Evolutionary conservation across 2,113 vertebrate genomes (phyloP).

Genomic region (Anguilla japonica): DNA sequence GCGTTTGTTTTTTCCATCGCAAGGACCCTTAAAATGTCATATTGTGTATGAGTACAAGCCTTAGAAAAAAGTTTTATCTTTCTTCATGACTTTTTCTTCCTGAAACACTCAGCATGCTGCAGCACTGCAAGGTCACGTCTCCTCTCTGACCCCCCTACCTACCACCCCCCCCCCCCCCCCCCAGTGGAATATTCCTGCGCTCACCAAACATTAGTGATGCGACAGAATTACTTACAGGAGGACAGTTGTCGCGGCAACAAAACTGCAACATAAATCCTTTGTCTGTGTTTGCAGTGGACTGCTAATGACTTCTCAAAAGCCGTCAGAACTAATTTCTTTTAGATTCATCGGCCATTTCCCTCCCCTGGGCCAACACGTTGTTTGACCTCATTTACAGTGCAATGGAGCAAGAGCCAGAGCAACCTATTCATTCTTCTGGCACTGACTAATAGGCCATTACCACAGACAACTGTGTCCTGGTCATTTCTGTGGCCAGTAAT

Average conservation of each 20-base stretch:
- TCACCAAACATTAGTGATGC: background rate
- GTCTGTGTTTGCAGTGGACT: background rate
- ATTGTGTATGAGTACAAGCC: too few species aligned
- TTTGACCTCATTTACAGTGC: conserved; percentile 22
- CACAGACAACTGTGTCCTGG: background rate
- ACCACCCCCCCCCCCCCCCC: background rate
- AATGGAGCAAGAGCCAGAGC: background rate
- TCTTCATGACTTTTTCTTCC: too few species aligned
- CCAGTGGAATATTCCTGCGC: background rate
- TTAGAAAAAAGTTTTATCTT: too few species aligned
- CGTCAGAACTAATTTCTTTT: background rate
- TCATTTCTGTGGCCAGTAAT: background rate
- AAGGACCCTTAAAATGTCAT: too few species aligned
- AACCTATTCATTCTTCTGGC: conserved; percentile 22
- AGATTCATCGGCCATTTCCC: background rate
- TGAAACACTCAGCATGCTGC: background rate
- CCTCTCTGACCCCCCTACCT: background rate
- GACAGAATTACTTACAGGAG: background rate
- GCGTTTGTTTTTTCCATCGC: too few species aligned
- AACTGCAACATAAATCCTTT: background rate
- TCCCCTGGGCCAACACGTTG: too few species aligned
- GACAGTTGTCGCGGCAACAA: background rate
- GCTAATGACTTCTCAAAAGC: background rate
- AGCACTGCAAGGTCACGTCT: background rate
- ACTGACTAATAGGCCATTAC: conserved; percentile 32